A percentile compares a stretch with the other conserved stretches of the same genome.
phyloP scores from a whole-genome alignment of 1,140 invertebrate species.

The Calephelis virginiensis region DNA sequence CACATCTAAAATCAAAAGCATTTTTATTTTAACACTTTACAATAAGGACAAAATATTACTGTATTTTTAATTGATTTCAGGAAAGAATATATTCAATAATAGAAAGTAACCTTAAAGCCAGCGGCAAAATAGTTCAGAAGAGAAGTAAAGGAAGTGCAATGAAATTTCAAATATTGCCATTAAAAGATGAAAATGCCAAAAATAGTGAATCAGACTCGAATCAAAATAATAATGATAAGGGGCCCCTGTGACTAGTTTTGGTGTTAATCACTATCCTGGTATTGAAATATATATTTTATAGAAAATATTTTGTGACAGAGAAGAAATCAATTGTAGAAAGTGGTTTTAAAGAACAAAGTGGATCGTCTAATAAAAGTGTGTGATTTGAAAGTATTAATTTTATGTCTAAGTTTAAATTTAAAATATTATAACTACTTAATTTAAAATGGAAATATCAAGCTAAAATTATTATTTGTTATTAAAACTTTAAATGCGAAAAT shows the following conservation, averaged over 20 bases:
- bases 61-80: slow-evolving; percentile 60
- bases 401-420: background rate
- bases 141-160: slow-evolving; percentile 77
- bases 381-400: background rate
- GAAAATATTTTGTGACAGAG: slow-evolving; percentile 46
- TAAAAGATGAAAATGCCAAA: slow-evolving; percentile 36
- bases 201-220: slow-evolving; percentile 28
- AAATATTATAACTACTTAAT: background rate
- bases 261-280: slow-evolving; percentile 42
- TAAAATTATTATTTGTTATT: background rate
- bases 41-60: too few relatives aligned
- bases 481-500: too few relatives aligned
- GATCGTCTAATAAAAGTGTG: slow-evolving; percentile 11
- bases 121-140: slow-evolving; percentile 79
- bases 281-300: slow-evolving; percentile 52
- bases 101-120: slow-evolving; percentile 71
- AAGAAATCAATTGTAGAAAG: slow-evolving; percentile 17
- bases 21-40: too few relatives aligned
- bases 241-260: slow-evolving; percentile 65
- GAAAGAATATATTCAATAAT: slow-evolving; percentile 77
- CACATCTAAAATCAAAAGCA: too few relatives aligned
- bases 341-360: slow-evolving; percentile 22
- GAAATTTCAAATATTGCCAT: slow-evolving; percentile 80
- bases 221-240: slow-evolving; percentile 46
- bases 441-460: background rate